These are phyloP conservation scores for Caenorhabditis imperialis DNA, from an alignment of 2,888 invertebrate genomes.

Conservation along the genomic window DNA sequence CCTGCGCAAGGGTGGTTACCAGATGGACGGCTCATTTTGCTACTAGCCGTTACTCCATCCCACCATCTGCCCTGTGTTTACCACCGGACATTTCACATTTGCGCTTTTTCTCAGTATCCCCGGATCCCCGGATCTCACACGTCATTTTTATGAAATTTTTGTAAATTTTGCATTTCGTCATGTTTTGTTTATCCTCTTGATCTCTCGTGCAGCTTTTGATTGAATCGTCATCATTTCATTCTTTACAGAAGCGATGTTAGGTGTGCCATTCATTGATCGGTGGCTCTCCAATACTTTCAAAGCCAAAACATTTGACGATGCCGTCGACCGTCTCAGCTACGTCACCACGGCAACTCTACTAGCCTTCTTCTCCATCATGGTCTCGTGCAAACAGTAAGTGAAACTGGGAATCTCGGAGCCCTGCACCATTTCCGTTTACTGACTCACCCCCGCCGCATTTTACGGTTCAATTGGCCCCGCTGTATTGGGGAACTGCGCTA, in stretches of 20 bases:
- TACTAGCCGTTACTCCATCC: constrained; percentile 6
- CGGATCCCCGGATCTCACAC: constrained; percentile 6
- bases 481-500: constrained; percentile 22
- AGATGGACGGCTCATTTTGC: constrained; percentile 49
- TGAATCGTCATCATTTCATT: constrained; percentile 6
- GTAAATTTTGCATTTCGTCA: constrained; percentile 16
- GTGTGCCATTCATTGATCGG: constrained; percentile 75
- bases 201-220: constrained; percentile 7
- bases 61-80: constrained; percentile 34
- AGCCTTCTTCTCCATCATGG: constrained; percentile 77
- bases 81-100: constrained; percentile 17
- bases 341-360: constrained; percentile 74
- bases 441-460: constrained; percentile 25
- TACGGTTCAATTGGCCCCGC: constrained; percentile 40
- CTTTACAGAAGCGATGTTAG: constrained; percentile 69
- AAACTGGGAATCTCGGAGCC: no score
- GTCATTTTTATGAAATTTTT: constrained; percentile 47
- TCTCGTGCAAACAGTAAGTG: constrained; percentile 76
- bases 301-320: constrained; percentile 75
- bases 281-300: constrained; percentile 72
- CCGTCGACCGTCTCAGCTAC: constrained; percentile 76
- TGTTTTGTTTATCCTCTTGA: constrained; percentile 19
- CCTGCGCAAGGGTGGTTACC: constrained; percentile 32
- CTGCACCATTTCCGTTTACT: not conserved
- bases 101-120: constrained; percentile 3